Base-by-base conservation (phyloP, 2,888 invertebrate genomes). In the Ormyrus rosae region DNA sequence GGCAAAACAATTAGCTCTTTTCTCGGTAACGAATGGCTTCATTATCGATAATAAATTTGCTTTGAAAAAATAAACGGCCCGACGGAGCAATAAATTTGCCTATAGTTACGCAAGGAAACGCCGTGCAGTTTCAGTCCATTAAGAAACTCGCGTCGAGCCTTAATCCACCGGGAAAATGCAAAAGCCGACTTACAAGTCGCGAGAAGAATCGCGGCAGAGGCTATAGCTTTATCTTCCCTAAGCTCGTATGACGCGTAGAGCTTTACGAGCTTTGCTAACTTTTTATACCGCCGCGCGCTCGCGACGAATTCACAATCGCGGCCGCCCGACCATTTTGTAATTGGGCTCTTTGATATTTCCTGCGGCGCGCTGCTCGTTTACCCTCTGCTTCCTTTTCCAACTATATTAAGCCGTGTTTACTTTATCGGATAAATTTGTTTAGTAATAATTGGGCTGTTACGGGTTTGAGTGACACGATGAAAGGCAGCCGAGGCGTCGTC, bases 331-430 rank as follows among this genome's bases (percentile, higher is more conserved):
- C 56, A 13, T 64, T 55, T 64, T 46, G 46, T 67, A 78, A 78
- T 78, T 78, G 60, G 60, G 46, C 60, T 61, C 75, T 75, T 75
- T 75, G 75, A 68, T 68, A 76, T 63, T 34, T 61, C 45, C 69
- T 69, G 76, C 63, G 70, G 13, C 63, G 46, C 68, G 61, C 48
- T 45, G 51, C 58, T 51, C 8, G 11, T 34, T 34, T 34, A 19
- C 46, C 55, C 6, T 50, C 50, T 46, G n/a, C 13, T 55, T 55
- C 34, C 45, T 48, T 34, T 19, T 13, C 34, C 34, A 34, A 34
- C 34, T 34, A 34, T 4, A 34, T 4, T 4, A 34, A 34, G 34
- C 4, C 4, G 3, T 34, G 34, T 34, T 34, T 34, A 4, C 34
- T 34, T 34, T 34, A 34, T 34, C 34, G 34, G 34, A 34, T 34